Evolutionary conservation across 2,797 vertebrate genomes (phyloP).

Genomic region (Aeoliscus strigatus): DNA sequence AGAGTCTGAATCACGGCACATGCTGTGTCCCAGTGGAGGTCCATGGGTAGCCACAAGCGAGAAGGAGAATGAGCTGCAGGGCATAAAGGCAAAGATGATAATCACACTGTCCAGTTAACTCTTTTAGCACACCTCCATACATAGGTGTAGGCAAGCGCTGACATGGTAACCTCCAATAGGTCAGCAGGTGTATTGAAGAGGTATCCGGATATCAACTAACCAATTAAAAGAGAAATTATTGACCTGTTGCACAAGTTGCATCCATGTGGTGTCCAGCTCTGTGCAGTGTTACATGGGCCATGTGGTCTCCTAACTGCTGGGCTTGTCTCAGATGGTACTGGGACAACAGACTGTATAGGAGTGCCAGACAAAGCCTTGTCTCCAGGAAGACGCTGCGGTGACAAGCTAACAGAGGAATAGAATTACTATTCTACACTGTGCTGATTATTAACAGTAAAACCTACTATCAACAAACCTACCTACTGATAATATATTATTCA

Average conservation of each 20-base stretch:
- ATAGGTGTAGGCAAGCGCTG: too few species aligned
- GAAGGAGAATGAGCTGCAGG: conserved; percentile 49
- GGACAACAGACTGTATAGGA: conserved; percentile 86
- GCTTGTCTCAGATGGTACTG: conserved; percentile 85
- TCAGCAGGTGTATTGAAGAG: too few species aligned
- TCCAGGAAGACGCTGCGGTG: conserved; percentile 76
- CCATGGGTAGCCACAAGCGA: conserved; percentile 49
- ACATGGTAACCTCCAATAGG: too few species aligned
- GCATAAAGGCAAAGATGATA: conserved; percentile 7
- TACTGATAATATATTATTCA: too few species aligned
- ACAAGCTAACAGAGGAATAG: conserved; percentile 60
- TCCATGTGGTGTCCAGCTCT: conserved; percentile 52
- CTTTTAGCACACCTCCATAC: too few species aligned
- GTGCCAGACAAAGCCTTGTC: conserved; percentile 83
- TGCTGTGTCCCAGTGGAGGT: conserved; percentile 74
- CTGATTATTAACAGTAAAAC: too few species aligned
- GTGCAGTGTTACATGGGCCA: conserved; percentile 76
- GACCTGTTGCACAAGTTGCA: conserved; percentile 28
- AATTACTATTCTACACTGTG: not conserved
- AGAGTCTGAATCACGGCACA: conserved; percentile 81
- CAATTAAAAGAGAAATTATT: too few species aligned
- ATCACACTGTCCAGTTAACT: not conserved
- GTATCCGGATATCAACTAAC: too few species aligned
- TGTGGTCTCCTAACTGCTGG: conserved; percentile 86
- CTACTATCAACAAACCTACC: too few species aligned